Percentiles rank a stretch among this genome's conserved stretches.
These are phyloP conservation scores for Propithecus perrieri DNA, from an alignment of 2,797 vertebrate genomes.

Conservation along the genomic window DNA sequence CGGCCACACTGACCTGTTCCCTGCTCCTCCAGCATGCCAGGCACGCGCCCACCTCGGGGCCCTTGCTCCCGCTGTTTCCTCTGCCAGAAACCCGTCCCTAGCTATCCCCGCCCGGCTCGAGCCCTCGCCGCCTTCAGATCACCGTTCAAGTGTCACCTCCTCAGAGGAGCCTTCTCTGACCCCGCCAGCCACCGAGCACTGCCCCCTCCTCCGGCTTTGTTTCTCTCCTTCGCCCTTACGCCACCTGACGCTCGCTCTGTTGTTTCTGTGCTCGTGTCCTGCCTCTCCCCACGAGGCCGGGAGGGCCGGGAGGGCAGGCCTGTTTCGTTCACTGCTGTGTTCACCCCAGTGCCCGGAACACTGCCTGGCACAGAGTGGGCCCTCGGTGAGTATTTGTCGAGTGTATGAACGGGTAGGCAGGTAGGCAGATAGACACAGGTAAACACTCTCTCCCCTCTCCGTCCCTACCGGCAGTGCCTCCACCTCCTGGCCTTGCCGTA, in stretches of 20 bases:
- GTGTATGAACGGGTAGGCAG: not conserved
- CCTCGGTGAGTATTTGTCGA: not conserved
- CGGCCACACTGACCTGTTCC: not conserved
- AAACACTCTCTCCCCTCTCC: not conserved
- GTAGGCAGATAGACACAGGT: not conserved
- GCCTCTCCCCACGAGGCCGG: not conserved
- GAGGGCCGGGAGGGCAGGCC: not conserved
- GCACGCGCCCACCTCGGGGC: not conserved
- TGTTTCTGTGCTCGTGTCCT: not conserved
- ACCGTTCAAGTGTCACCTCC: not conserved
- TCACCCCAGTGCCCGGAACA: not conserved
- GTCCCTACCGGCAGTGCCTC: not conserved
- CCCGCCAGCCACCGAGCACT: not conserved
- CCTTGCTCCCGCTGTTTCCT: not conserved
- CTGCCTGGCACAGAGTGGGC: not conserved
- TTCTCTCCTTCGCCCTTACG: not conserved
- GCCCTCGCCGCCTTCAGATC: not conserved
- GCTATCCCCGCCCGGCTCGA: rapidly evolving
- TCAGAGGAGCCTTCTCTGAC: not conserved
- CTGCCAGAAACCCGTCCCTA: not conserved
- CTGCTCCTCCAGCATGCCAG: not conserved
- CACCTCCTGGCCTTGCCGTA: rapidly evolving
- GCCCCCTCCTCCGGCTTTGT: not conserved
- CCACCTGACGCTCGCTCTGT: not conserved
- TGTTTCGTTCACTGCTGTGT: not conserved